A percentile compares a stretch with the other conserved stretches of the same genome.
Evolutionary conservation across 2,797 vertebrate species (phyloP).

Genomic region (Peromyscus melanophrys): DNA sequence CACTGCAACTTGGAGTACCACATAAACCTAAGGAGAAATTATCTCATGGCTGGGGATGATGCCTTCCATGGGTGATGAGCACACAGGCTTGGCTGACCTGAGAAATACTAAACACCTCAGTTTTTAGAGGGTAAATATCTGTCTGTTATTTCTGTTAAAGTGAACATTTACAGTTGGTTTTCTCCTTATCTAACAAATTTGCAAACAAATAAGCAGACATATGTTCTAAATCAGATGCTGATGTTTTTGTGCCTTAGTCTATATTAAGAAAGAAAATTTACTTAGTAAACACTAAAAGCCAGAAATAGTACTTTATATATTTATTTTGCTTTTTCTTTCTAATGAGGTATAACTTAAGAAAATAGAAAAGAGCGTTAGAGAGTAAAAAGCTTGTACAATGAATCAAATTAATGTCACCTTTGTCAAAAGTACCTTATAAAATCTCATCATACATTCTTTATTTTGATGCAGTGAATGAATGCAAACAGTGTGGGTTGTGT

Average conservation of each 20-base stretch:
- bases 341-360: not conserved
- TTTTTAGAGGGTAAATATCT: not conserved
- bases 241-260: not conserved
- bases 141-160: constrained; percentile 16
- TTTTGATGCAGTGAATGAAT: not conserved
- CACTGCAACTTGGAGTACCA: not conserved
- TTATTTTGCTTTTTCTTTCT: constrained; percentile 26
- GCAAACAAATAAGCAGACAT: not conserved
- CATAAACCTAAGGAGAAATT: not conserved
- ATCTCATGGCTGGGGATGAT: not conserved
- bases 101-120: not conserved
- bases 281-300: not conserved
- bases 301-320: not conserved
- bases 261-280: constrained; percentile 41
- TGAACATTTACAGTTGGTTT: constrained; percentile 17
- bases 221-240: constrained; percentile 10
- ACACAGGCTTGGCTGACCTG: not conserved
- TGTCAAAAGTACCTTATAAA: constrained; percentile 41
- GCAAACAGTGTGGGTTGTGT: not conserved
- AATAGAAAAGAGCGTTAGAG: constrained; percentile 34
- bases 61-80: not conserved
- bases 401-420: not conserved
- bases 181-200: constrained; percentile 12
- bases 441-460: constrained; percentile 8
- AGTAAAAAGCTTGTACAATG: not conserved